Evolutionary conservation across 2,888 invertebrate genomes (phyloP).

Genomic region (Saturnia pavonia): DNA sequence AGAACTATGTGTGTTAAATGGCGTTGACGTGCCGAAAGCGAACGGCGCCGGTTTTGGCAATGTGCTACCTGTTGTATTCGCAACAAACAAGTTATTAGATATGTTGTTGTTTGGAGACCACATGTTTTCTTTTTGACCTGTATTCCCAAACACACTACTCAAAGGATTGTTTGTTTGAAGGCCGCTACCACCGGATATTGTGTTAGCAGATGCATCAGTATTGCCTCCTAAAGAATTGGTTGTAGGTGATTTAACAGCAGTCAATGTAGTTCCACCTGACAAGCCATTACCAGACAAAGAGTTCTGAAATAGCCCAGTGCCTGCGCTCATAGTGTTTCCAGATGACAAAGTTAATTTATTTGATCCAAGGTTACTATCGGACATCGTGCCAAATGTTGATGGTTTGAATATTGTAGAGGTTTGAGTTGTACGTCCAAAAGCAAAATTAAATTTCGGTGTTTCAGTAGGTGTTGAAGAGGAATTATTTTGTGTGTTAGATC

Average conservation of each 20-base stretch:
- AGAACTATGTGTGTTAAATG: constrained; percentile 42
- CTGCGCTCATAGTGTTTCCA: constrained; percentile 28
- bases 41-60: constrained; percentile 53
- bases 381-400: constrained; percentile 35
- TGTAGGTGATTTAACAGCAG: constrained; percentile 24
- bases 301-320: constrained; percentile 26
- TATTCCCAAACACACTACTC: constrained; percentile 43
- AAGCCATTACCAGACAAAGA: constrained; percentile 31
- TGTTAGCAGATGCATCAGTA: constrained; percentile 36
- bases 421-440: constrained; percentile 49
- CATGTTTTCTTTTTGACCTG: constrained; percentile 52
- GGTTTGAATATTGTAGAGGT: constrained; percentile 36
- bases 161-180: constrained; percentile 33
- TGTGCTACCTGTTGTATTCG: constrained; percentile 40
- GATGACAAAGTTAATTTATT: constrained; percentile 25
- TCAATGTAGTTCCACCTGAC: constrained; percentile 24
- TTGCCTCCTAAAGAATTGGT: constrained; percentile 26
- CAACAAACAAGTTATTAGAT: constrained; percentile 45
- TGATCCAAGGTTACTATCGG: constrained; percentile 19
- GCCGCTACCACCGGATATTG: constrained; percentile 33
- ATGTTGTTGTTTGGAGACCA: constrained; percentile 49
- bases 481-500: constrained; percentile 33
- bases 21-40: constrained; percentile 54
- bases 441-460: constrained; percentile 59
- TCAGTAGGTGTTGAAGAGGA: constrained; percentile 37